Conservation (phyloP, 2,888 invertebrate species). For the Cryptosula pallasiana region DNA sequence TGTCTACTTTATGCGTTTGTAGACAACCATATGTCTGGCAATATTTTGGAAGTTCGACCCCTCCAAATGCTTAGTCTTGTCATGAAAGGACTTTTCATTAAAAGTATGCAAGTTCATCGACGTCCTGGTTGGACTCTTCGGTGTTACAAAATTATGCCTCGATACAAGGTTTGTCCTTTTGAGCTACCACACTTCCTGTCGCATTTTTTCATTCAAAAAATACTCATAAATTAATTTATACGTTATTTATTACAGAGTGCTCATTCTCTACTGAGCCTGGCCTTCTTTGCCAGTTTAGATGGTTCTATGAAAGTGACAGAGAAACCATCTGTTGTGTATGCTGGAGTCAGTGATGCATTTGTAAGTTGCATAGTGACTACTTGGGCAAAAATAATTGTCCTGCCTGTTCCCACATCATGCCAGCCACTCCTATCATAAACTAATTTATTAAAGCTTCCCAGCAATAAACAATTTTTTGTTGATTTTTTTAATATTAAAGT, state of each 20-base stretch:
- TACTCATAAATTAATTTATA: neutral
- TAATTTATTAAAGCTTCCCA: no score
- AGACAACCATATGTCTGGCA: no score
- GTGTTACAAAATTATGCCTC: constrained; percentile 63
- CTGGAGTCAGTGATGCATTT: neutral
- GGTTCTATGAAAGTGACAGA: neutral
- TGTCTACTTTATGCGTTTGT: no score
- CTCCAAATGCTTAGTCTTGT: constrained; percentile 61
- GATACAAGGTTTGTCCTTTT: constrained; percentile 48
- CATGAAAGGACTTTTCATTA: constrained; percentile 65
- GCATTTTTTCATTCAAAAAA: no score
- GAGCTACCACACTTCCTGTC: no score
- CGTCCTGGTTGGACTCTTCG: constrained; percentile 55
- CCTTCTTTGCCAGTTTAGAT: neutral
- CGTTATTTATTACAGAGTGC: neutral
- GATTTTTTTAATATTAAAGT: no score
- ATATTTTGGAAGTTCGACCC: no score
- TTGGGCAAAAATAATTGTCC: no score
- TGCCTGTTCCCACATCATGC: no score
- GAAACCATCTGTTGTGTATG: neutral
- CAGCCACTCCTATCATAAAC: no score
- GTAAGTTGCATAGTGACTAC: neutral
- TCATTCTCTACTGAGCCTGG: constrained; percentile 8
- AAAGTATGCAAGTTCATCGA: constrained; percentile 61
- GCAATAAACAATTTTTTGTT: no score